Base-by-base conservation (phyloP, 2,888 invertebrate species). In the Dilophus febrilis region DNA sequence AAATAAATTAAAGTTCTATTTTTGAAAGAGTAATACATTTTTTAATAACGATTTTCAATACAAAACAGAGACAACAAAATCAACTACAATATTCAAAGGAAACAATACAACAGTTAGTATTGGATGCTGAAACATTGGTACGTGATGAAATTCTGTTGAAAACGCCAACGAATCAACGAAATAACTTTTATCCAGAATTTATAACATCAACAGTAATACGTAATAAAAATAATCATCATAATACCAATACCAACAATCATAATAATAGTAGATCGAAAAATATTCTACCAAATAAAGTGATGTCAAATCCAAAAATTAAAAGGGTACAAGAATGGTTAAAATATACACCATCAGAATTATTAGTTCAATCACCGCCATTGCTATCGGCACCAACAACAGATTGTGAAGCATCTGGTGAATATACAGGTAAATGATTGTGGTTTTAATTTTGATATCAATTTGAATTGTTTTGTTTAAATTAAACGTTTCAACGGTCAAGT, bases 391-490 rank as follows among this genome's bases (percentile, higher is more conserved):
- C 49, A 26, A 48, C 52, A 33, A 61, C 61, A 41, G 63, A 62
- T 59, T 87, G 86, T 58, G 88, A 88, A 56, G 88, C 88, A 1
- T 88, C 87, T 42, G 85, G 86, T 12, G 88, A 88, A 61, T 86
- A 84, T 48, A 87, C 87, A 33, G 38, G 38, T 38, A 31, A n/a
- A n/a, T n/a, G n/a, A n/a, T n/a, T n/a, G n/a, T n/a, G n/a, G n/a
- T n/a, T n/a, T n/a, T n/a, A n/a, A n/a, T n/a, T n/a, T n/a, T n/a
- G n/a, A n/a, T n/a, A n/a, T n/a, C n/a, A n/a, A n/a, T n/a, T n/a
- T n/a, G n/a, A n/a, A n/a, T n/a, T n/a, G n/a, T n/a, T n/a, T n/a
- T n/a, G n/a, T n/a, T n/a, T n/a, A n/a, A n/a, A n/a, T n/a, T n/a
- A n/a, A n/a, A n/a, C n/a, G n/a, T n/a, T n/a, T n/a, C n/a, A n/a